These are phyloP conservation scores for Galerucella pusilla DNA, from an alignment of 2,888 invertebrate genomes.

Conservation along the genomic window DNA sequence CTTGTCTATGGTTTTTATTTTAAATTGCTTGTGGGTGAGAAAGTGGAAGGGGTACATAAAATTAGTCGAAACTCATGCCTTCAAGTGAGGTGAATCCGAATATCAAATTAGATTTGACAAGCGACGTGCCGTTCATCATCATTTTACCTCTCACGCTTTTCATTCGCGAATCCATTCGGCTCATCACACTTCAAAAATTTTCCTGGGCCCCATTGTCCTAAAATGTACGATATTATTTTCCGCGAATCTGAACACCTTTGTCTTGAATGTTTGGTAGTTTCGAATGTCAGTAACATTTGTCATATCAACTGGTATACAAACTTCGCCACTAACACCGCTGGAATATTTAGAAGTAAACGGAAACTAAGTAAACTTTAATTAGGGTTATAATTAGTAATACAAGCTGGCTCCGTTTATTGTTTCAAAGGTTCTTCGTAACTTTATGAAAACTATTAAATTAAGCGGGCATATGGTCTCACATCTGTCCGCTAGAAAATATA, in stretches of 20 bases:
- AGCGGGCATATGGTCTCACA: constrained; percentile 14
- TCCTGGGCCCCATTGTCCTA: too few relatives aligned
- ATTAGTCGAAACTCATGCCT: too few relatives aligned
- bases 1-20: too few relatives aligned
- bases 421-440: constrained; percentile 25
- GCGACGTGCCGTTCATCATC: too few relatives aligned
- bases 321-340: not conserved
- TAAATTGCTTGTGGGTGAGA: too few relatives aligned
- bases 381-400: constrained; percentile 39
- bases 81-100: too few relatives aligned
- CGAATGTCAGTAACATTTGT: not conserved
- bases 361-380: constrained; percentile 39
- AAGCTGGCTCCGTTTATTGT: constrained; percentile 38
- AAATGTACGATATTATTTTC: not conserved
- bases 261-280: not conserved
- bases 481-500: constrained; percentile 13
- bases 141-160: too few relatives aligned
- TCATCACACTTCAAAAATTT: too few relatives aligned
- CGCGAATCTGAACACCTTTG: too few relatives aligned
- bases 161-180: too few relatives aligned
- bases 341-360: constrained; percentile 30
- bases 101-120: too few relatives aligned
- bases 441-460: constrained; percentile 28
- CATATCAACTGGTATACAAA: not conserved
- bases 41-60: too few relatives aligned